phyloP scores from a whole-genome alignment of 2,888 invertebrate genomes.

The Leucozona laternaria region DNA sequence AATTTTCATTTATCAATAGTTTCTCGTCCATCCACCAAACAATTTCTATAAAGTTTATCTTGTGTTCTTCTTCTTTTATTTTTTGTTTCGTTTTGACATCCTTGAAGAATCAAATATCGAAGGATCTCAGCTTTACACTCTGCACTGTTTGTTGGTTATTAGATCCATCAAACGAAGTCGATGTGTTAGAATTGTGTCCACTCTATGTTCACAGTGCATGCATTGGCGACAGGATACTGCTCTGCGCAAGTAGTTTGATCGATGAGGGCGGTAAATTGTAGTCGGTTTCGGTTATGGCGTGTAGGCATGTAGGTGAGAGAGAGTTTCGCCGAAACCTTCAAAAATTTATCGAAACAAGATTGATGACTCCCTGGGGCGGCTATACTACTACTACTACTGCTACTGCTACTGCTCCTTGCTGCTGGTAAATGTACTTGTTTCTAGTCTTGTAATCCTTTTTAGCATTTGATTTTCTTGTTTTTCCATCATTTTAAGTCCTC shows the following conservation, averaged over 20 bases:
- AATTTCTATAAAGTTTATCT: constrained; percentile 18
- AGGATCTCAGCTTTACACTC: background rate
- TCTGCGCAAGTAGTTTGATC: constrained; percentile 41
- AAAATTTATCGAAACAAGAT: constrained; percentile 57
- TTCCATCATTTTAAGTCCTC: constrained; percentile 47
- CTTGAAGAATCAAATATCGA: constrained; percentile 33
- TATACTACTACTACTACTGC: background rate
- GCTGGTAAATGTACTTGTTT: constrained; percentile 7
- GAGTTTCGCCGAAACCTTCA: constrained; percentile 16
- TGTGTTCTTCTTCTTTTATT: too few species aligned
- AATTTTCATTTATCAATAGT: constrained; percentile 48
- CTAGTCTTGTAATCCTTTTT: constrained; percentile 49
- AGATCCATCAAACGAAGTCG: constrained; percentile 58
- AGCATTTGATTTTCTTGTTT: constrained; percentile 36
- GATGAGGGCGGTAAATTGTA: constrained; percentile 21
- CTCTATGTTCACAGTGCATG: constrained; percentile 18
- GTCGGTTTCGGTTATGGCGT: background rate
- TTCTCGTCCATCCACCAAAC: constrained; percentile 2
- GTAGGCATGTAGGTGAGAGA: background rate
- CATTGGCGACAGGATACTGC: constrained; percentile 4
- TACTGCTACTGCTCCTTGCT: background rate
- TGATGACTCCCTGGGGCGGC: constrained; percentile 40
- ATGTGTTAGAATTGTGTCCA: constrained; percentile 26
- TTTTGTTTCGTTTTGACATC: background rate
- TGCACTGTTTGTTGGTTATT: constrained; percentile 44